Evolutionary conservation across 1,140 invertebrate species (phyloP), one percentile per base, ranked within the genome.

Genomic region (Oedothorax gibbosus): DNA sequence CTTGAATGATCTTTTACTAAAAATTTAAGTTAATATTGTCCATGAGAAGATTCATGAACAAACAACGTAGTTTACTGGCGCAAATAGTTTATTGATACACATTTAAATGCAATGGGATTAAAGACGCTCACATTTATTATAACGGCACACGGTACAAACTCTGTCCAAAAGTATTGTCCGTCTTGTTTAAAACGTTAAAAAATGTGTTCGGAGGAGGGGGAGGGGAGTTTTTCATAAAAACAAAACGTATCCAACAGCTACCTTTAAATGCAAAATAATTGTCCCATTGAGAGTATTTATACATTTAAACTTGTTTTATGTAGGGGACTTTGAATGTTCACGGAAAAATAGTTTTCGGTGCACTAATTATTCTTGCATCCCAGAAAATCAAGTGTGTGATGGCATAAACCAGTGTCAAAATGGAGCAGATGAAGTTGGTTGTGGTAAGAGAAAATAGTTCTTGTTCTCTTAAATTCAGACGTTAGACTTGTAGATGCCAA

Each of bases 371-470:
- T 49, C 54, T 3, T 76, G 72, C 21, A 62, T 76, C 12, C 72
- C 72, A 15, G 18, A 49, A 62, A 12, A 18, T 9, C n/a, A 76
- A 62, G 72, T 76, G 4, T 76, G 72, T 10, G 72, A 76, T 35
- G 72, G 72, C 10, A 18, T 76, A 15, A 57, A 57, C 2, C 12
- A 76, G 7, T 76, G 72, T n/a, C 18, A 76, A 76, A 76, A 76
- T 35, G 72, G 72, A 11, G 20, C 72, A 49, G 72, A 76, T 35
- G 72, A 76, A 49, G 12, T 76, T n/a, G 72, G 72, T 60, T 76
- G 72, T 49, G 56, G 72, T 76, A 76, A 15, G 50, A 62, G 18
- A 62, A 0, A 9, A 7, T 18, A 11, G 12, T 18, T 62, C 11
- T 62, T n/a, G 57, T n/a, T n/a, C n/a, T n/a, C n/a, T n/a, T n/a